These are phyloP conservation scores for Colistium nudipinnis DNA, from an alignment of 2,113 vertebrate species.

Conservation along the genomic window DNA sequence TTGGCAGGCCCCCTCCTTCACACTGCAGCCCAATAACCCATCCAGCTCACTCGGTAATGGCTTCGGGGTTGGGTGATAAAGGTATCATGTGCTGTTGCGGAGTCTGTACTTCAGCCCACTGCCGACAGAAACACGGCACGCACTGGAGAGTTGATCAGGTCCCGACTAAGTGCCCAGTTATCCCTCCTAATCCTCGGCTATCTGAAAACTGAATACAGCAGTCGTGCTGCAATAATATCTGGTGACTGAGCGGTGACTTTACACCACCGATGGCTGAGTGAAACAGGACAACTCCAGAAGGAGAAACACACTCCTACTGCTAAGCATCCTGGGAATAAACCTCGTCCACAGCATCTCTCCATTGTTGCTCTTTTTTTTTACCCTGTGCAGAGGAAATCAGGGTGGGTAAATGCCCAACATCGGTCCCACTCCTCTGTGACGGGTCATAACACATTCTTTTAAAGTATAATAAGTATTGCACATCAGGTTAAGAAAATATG, in stretches of 20 bases:
- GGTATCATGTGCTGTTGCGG: slow-evolving; percentile 10
- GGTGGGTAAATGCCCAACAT: slow-evolving; percentile 41
- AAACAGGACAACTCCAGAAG: slow-evolving; percentile 34
- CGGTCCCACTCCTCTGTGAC: slow-evolving; percentile 24
- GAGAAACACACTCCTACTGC: slow-evolving; percentile 59
- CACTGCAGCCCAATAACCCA: slow-evolving; percentile 36
- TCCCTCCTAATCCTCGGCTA: slow-evolving; percentile 33
- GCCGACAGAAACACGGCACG: slow-evolving; percentile 23
- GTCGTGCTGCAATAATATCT: slow-evolving; percentile 35
- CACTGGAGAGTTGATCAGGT: slow-evolving; percentile 8
- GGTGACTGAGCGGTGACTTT: slow-evolving; percentile 45
- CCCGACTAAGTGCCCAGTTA: slow-evolving; percentile 2
- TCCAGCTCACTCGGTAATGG: slow-evolving; percentile 29
- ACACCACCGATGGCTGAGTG: slow-evolving; percentile 38
- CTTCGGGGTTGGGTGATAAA: slow-evolving; percentile 15
- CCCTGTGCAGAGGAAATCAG: slow-evolving; percentile 9
- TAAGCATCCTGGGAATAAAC: slow-evolving; percentile 61
- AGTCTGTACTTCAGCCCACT: slow-evolving; percentile 15
- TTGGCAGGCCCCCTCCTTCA: slow-evolving; percentile 34
- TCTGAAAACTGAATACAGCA: slow-evolving; percentile 15
- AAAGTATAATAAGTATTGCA: slow-evolving; percentile 42
- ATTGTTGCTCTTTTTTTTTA: slow-evolving; percentile 23
- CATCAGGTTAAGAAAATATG: slow-evolving; percentile 3
- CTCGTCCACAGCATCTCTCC: slow-evolving; percentile 46
- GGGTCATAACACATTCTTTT: slow-evolving; percentile 46